phyloP scores from a whole-genome alignment of 2,888 invertebrate genomes.

The Julus scanicus region DNA sequence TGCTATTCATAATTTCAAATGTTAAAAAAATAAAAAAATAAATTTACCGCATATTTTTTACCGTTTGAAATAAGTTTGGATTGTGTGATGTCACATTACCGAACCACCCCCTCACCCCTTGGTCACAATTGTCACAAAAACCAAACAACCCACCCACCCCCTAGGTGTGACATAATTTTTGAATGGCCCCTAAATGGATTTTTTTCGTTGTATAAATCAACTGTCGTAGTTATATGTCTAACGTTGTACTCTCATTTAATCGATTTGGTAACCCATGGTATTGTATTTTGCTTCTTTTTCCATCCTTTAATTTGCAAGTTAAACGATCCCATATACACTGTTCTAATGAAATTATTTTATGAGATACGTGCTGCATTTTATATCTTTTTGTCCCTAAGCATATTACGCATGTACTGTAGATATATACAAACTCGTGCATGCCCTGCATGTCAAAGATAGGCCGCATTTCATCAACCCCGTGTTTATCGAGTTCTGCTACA shows the following conservation, averaged over 20 bases:
- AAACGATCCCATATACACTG: background rate
- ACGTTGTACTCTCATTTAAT: background rate
- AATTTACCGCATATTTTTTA: too few relatives aligned
- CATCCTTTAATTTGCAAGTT: background rate
- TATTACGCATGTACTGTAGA: background rate
- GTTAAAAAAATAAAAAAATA: too few relatives aligned
- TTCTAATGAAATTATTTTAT: background rate
- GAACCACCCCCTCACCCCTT: too few relatives aligned
- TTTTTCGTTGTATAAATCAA: background rate
- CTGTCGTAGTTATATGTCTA: background rate
- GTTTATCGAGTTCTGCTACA: background rate
- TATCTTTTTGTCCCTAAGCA: background rate
- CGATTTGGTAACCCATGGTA: background rate
- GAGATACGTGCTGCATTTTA: conserved; percentile 3
- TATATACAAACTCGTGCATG: background rate
- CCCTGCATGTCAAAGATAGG: background rate
- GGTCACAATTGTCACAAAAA: too few relatives aligned
- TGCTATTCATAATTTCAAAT: too few relatives aligned
- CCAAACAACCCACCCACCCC: too few relatives aligned
- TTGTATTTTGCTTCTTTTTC: background rate
- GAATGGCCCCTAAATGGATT: background rate
- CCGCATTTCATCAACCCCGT: background rate
- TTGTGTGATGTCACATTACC: too few relatives aligned
- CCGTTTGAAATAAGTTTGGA: too few relatives aligned
- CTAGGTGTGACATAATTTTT: too few relatives aligned